phyloP scores from a whole-genome alignment of 2,888 invertebrate species.

The Camptogramma bilineatum region DNA sequence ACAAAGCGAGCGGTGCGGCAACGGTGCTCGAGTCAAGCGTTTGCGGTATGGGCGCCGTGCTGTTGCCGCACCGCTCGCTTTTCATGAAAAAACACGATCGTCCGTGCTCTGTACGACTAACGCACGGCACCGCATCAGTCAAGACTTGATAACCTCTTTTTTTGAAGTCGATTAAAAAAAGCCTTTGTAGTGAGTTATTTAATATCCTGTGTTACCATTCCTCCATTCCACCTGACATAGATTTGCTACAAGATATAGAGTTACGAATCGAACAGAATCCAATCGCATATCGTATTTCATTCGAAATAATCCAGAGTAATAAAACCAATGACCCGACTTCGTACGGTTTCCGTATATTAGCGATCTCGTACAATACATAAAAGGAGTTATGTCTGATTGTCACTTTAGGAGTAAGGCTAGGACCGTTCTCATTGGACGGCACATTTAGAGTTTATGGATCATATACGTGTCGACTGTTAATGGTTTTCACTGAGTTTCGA shows the following conservation, averaged over 20 bases:
- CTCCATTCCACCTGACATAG: not conserved
- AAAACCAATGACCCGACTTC: slow-evolving; percentile 40
- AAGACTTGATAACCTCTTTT: too few relatives aligned
- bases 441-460: not conserved
- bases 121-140: too few relatives aligned
- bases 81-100: too few relatives aligned
- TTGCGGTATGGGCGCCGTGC: too few relatives aligned
- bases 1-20: too few relatives aligned
- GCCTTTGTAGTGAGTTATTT: too few relatives aligned
- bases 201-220: not conserved
- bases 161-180: too few relatives aligned
- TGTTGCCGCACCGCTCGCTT: too few relatives aligned
- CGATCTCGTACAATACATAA: slow-evolving; percentile 10
- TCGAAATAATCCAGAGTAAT: slow-evolving; percentile 41
- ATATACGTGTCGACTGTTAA: too few relatives aligned
- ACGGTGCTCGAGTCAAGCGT: too few relatives aligned
- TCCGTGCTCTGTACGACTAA: too few relatives aligned
- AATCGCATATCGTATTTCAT: slow-evolving; percentile 36
- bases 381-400: slow-evolving; percentile 1
- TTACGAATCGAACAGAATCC: slow-evolving; percentile 26
- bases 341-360: slow-evolving; percentile 37
- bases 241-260: not conserved
- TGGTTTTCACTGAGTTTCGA: too few relatives aligned
- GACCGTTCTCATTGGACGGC: not conserved
- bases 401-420: not conserved